These are phyloP conservation scores for Semotilus atromaculatus DNA, from an alignment of 2,797 vertebrate genomes.

Conservation along the genomic window DNA sequence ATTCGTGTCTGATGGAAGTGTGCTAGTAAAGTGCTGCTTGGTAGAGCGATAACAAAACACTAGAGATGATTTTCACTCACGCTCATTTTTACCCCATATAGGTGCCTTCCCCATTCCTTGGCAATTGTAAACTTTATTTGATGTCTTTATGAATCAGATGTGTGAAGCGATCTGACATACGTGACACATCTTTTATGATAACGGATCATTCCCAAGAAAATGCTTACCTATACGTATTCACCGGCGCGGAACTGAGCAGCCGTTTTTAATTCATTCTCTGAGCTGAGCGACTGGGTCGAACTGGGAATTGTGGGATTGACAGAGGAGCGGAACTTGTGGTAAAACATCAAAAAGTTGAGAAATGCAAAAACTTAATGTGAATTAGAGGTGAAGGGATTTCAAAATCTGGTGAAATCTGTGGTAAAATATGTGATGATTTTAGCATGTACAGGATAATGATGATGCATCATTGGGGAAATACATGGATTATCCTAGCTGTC, in stretches of 20 bases:
- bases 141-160: conserved; percentile 10
- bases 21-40: conserved; percentile 5
- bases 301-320: background rate
- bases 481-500: background rate
- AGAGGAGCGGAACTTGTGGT: background rate
- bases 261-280: background rate
- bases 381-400: background rate
- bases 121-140: background rate
- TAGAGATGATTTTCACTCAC: background rate
- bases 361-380: background rate
- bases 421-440: background rate
- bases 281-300: background rate
- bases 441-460: background rate
- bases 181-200: background rate
- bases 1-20: conserved; percentile 19
- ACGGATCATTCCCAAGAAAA: background rate
- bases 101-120: background rate
- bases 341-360: background rate
- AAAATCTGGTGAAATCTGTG: background rate
- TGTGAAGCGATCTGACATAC: background rate
- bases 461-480: background rate
- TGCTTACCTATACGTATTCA: background rate
- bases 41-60: background rate
- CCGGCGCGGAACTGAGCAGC: background rate
- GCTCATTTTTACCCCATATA: background rate